Evolutionary conservation across 2,113 vertebrate genomes (phyloP).

Genomic region (Dipodomys spectabilis): DNA sequence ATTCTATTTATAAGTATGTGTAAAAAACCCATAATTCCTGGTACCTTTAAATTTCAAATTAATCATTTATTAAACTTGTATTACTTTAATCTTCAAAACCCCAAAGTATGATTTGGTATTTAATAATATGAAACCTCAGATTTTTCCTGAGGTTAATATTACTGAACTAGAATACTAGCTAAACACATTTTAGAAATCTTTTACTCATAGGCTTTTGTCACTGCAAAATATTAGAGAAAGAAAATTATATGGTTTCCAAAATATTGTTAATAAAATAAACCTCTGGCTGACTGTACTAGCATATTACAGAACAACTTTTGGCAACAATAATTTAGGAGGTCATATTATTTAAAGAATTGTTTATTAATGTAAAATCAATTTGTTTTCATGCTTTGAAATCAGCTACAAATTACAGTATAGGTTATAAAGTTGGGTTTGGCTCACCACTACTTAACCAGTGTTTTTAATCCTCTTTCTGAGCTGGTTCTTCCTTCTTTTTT

Average conservation of each 20-base stretch:
- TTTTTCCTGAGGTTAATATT: constrained; percentile 48
- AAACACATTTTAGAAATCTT: constrained; percentile 30
- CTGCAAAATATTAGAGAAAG: not conserved
- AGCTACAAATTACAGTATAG: not conserved
- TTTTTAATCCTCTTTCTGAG: not conserved
- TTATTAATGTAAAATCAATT: not conserved
- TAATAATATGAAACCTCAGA: not conserved
- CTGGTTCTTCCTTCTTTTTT: not conserved
- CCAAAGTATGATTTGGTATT: not conserved
- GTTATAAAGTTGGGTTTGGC: not conserved
- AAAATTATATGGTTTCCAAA: not conserved
- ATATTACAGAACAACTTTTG: not conserved
- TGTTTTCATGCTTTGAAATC: not conserved
- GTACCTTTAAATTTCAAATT: not conserved
- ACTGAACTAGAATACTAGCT: constrained; percentile 21
- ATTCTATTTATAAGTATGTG: constrained; percentile 2
- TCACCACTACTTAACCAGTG: not conserved
- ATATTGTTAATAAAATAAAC: not conserved
- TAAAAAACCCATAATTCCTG: not conserved
- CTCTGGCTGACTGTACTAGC: not conserved
- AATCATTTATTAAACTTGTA: not conserved
- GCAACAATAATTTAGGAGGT: not conserved
- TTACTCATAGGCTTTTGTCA: constrained; percentile 10
- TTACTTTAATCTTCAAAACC: constrained; percentile 23
- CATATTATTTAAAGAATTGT: not conserved